These are phyloP conservation scores for Serrognathus titanus DNA, from an alignment of 2,888 invertebrate genomes.

Conservation along the genomic window DNA sequence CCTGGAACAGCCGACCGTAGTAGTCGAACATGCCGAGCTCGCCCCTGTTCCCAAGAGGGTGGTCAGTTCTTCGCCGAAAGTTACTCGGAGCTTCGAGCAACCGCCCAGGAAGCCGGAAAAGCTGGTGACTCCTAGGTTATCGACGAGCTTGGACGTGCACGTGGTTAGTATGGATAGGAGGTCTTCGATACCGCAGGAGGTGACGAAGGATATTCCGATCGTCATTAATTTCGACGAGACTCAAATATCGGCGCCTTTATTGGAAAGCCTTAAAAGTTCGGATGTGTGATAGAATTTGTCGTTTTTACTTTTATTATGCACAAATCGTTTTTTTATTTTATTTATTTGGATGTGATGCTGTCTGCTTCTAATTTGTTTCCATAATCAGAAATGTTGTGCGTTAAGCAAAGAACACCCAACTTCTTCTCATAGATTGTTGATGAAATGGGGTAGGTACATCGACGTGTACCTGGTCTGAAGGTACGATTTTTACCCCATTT, in stretches of 20 bases:
- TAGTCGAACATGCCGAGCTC: slow-evolving; percentile 26
- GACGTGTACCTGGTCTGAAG: no score
- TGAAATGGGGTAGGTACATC: no score
- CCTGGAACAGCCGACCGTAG: slow-evolving; percentile 36
- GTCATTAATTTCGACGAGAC: slow-evolving; percentile 43
- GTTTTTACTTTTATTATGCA: no score
- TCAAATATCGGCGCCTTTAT: slow-evolving; percentile 42
- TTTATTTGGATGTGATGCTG: no score
- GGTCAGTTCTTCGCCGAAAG: slow-evolving; percentile 32
- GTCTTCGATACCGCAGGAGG: slow-evolving; percentile 36
- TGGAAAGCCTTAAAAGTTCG: slow-evolving; percentile 45
- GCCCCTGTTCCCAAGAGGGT: no score
- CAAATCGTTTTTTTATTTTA: no score
- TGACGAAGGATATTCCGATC: slow-evolving; percentile 27
- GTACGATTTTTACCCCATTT: no score
- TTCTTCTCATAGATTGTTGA: no score
- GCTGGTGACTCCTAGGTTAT: neutral
- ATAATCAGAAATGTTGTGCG: no score
- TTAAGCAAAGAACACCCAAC: no score
- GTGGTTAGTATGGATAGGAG: slow-evolving; percentile 33
- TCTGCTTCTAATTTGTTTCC: no score
- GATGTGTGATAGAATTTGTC: slow-evolving; percentile 39
- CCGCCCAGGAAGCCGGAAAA: slow-evolving; percentile 4
- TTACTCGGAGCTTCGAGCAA: slow-evolving; percentile 42
- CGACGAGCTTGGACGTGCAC: slow-evolving; percentile 32